Base-by-base conservation (phyloP, 2,113 vertebrate genomes). In the Fregata magnificens region DNA sequence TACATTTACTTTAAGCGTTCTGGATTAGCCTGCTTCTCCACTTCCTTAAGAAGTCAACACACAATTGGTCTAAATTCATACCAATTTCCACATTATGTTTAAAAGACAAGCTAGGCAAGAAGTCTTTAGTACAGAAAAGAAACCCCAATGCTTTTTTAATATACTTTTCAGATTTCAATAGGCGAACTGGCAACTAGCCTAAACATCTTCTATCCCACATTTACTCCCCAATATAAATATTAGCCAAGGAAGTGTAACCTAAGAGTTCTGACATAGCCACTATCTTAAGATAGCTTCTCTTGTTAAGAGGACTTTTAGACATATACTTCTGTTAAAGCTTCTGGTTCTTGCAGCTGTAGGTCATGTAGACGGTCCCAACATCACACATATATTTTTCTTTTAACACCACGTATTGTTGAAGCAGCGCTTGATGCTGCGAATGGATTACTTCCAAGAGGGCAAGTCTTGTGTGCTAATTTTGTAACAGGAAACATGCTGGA, bases 341-440 rank as follows among this genome's bases (percentile, higher is more conserved):
- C 93, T 95, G 82, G 90, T 88, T 91, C 88, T 94, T 91, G 89
- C 91, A 92, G 70, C 31, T 94, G 71, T 73, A 93, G 67, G 65
- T 85, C 61, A 20, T 28, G 47, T 21, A 89, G 88, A 89, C 73
- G 59, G 65, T 93, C 69, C 82, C 88, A 93, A 52, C 67, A 93
- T 76, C 93, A 95, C 71, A 96, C 56, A 70, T 4, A 3, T 55
- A 58, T 83, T 91, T 86, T 87, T 55, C 36, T 84, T 93, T 92
- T 87, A 96, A 79, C 52, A 88, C 59, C 72, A 86, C 10, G 8
- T 61, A 96, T 62, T 84, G 63, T 63, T 90, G 82, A 83, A 86
- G 89, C 56, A 89, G 84, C 10, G 25, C 80, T 85, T 76, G 72
- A 73, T 93, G 86, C 83, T 82, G 73, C 89, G 67, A 89, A 93